Evolutionary conservation across 1,140 invertebrate species (phyloP).

Genomic region (Drosophila ananassae): DNA sequence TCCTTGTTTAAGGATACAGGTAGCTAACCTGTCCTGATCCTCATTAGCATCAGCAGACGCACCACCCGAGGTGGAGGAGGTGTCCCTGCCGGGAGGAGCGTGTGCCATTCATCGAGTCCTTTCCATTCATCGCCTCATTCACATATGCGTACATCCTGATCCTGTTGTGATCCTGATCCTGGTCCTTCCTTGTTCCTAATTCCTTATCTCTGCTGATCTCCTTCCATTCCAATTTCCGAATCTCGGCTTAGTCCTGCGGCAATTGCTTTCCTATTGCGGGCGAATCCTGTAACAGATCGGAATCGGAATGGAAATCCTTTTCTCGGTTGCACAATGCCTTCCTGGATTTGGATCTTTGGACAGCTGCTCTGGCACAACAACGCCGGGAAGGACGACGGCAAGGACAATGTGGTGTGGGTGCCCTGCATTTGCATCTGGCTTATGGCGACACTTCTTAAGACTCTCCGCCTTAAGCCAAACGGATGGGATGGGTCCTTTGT

Average conservation of each 20-base stretch:
- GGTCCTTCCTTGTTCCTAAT: not conserved
- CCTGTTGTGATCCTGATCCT: not conserved
- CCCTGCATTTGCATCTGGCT: conserved; percentile 50
- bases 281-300: conserved; percentile 53
- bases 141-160: not conserved
- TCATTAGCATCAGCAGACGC: conserved; percentile 53
- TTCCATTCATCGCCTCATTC: conserved; percentile 31
- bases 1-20: not conserved
- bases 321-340: conserved; percentile 26
- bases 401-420: conserved; percentile 34
- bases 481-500: conserved; percentile 9
- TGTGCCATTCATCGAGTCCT: conserved; percentile 31
- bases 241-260: conserved; percentile 49
- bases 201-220: conserved; percentile 18
- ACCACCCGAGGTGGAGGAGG: conserved; percentile 31
- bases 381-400: conserved; percentile 13
- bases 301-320: conserved; percentile 47
- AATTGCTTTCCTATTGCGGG: conserved; percentile 59
- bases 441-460: conserved; percentile 28
- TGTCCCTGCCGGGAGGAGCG: conserved; percentile 31
- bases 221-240: conserved; percentile 46
- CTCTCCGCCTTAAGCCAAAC: conserved; percentile 13
- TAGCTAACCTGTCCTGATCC: conserved; percentile 26
- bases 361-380: conserved; percentile 16
- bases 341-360: conserved; percentile 2